Evolutionary conservation across 2,113 vertebrate species (phyloP).

Genomic region (Saguinus midas): DNA sequence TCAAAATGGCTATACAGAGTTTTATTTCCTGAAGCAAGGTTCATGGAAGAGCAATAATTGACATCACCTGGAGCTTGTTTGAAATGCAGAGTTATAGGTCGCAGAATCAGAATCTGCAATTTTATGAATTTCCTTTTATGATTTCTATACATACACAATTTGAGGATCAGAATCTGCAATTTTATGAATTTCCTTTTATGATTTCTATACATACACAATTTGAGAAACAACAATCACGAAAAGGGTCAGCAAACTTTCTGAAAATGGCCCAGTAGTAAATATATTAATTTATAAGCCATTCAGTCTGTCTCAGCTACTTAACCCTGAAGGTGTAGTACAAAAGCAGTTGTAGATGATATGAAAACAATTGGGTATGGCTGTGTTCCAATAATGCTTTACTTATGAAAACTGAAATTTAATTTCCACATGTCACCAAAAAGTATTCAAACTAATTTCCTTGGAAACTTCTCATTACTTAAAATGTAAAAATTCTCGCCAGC

Average conservation of each 20-base stretch:
- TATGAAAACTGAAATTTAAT: background rate
- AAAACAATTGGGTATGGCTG: background rate
- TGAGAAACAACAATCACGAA: background rate
- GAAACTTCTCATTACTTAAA: background rate
- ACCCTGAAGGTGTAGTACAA: background rate
- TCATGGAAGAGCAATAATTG: background rate
- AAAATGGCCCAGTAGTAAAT: background rate
- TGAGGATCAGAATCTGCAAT: background rate
- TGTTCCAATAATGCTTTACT: background rate
- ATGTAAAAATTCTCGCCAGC: background rate
- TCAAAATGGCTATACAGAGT: background rate
- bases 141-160: background rate
- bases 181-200: background rate
- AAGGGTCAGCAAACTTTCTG: background rate
- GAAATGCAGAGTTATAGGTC: background rate
- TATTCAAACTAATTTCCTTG: background rate
- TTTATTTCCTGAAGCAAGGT: background rate
- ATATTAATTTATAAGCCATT: background rate
- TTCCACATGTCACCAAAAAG: background rate
- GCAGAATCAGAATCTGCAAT: background rate
- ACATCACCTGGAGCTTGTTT: background rate
- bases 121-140: background rate
- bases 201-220: background rate
- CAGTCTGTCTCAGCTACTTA: background rate
- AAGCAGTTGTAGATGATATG: background rate